Base-by-base conservation (phyloP, 1,140 invertebrate species). In the Formica exsecta region DNA sequence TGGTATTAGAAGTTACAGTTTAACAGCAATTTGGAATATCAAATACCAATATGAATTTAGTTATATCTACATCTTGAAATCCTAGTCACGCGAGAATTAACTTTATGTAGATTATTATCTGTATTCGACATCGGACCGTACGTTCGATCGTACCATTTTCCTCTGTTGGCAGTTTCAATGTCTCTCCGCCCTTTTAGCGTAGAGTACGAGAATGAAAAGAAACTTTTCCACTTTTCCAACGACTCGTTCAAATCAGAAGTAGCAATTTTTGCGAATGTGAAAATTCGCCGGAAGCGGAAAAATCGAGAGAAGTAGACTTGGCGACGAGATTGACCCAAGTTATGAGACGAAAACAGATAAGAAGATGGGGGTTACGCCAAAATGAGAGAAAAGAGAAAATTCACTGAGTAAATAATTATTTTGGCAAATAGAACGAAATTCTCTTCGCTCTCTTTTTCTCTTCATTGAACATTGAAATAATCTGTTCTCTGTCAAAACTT, bases 331-430 rank as follows among this genome's bases (percentile, higher is more conserved):
- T 70, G 65, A 80, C 70, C 48, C 16, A 11, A 36, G 16, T 70
- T 80, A 80, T 25, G 77, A 80, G 77, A 76, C 51, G 54, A 86
- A 80, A 87, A 87, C 57, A 64, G 32, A 85, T 59, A 44, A 59
- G 38, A 44, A 59, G 44, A 44, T 73, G n/a, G 41, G 4, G 36
- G 32, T 71, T 59, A 74, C 11, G 32, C 8, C 2, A 74, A 36
- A 57, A 48, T 62, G 57, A 65, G 36, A 86, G 32, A 65, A 57
- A 19, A 64, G 38, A 85, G 61, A 70, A 57, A 51, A 62, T 65
- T 32, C 66, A 71, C 22, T 41, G 41, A 77, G 44, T 80, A 80
- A 70, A 80, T 68, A 80, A 71, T 59, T 57, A 38, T 80, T 71
- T 59, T 41, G 5, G 65, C 19, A 25, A 57, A 9, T 3, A 25